A percentile compares a stretch with the other conserved stretches of the same genome.
These are phyloP conservation scores for Aradus depressus DNA, from an alignment of 2,888 invertebrate genomes.

Conservation along the genomic window DNA sequence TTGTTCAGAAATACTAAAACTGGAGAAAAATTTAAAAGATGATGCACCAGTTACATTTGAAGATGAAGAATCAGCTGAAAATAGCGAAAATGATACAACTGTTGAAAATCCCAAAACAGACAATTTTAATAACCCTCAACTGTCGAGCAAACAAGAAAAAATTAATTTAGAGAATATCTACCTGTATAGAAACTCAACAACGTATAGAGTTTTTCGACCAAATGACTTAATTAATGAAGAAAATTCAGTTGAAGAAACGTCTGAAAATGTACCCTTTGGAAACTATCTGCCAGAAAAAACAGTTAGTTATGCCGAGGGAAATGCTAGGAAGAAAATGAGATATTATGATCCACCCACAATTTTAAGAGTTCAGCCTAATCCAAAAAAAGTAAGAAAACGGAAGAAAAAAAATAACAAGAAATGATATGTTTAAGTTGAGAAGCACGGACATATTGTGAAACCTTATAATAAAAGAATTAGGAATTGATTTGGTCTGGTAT, in stretches of 20 bases:
- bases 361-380: slow-evolving; percentile 18
- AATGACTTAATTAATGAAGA: neutral
- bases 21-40: too few relatives aligned
- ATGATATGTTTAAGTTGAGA: too few relatives aligned
- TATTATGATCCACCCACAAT: slow-evolving; percentile 19
- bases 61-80: too few relatives aligned
- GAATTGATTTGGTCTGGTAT: too few relatives aligned
- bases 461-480: neutral
- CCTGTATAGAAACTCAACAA: slow-evolving; percentile 6
- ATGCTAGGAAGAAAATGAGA: slow-evolving; percentile 2
- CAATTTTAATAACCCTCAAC: too few relatives aligned
- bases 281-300: neutral
- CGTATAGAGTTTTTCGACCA: slow-evolving; percentile 9
- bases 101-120: too few relatives aligned
- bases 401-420: slow-evolving; percentile 16
- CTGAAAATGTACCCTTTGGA: neutral
- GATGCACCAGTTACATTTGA: too few relatives aligned
- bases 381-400: slow-evolving; percentile 18
- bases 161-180: neutral
- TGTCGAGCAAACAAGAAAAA: too few relatives aligned
- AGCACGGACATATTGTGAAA: too few relatives aligned
- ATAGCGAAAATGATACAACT: too few relatives aligned
- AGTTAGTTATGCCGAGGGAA: neutral
- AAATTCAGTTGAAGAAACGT: neutral
- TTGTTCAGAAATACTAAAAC: too few relatives aligned